These are phyloP conservation scores for Amia ocellicauda DNA, from an alignment of 2,113 vertebrate species.

Conservation along the genomic window DNA sequence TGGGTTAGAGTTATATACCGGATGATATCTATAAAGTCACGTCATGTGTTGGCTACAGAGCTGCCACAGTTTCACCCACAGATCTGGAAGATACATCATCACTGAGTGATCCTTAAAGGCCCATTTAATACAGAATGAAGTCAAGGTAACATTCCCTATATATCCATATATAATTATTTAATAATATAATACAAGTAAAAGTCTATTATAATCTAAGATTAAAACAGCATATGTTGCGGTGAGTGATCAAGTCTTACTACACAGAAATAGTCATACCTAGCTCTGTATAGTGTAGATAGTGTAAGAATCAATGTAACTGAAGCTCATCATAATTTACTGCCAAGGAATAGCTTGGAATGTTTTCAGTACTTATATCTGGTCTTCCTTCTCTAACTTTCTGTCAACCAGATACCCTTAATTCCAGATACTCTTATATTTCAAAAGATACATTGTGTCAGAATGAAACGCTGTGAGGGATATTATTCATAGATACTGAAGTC, in stretches of 20 bases:
- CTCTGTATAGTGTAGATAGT: too few relatives aligned
- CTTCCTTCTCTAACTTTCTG: not conserved
- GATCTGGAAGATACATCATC: constrained; percentile 26
- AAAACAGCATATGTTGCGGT: not conserved
- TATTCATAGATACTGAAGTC: not conserved
- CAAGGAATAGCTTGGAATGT: not conserved
- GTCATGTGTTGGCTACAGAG: constrained; percentile 1
- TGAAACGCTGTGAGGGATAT: not conserved
- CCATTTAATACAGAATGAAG: not conserved
- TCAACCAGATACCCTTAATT: not conserved
- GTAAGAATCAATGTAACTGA: too few relatives aligned
- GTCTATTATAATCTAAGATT: not conserved
- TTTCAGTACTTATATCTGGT: not conserved
- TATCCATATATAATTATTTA: too few relatives aligned
- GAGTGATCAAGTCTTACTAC: too few relatives aligned
- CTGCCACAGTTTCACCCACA: not conserved
- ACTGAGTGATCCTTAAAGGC: constrained; percentile 6
- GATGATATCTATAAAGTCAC: constrained; percentile 15
- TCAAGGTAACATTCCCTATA: not conserved
- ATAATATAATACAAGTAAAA: too few relatives aligned
- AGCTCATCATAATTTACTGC: not conserved
- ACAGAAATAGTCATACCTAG: too few relatives aligned
- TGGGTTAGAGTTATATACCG: constrained; percentile 14
- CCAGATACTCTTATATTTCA: constrained; percentile 8
- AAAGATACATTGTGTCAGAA: not conserved